Percentiles rank a stretch among this genome's conserved stretches.
phyloP scores from a whole-genome alignment of 2,888 invertebrate species.

The Tortricodes alternella region DNA sequence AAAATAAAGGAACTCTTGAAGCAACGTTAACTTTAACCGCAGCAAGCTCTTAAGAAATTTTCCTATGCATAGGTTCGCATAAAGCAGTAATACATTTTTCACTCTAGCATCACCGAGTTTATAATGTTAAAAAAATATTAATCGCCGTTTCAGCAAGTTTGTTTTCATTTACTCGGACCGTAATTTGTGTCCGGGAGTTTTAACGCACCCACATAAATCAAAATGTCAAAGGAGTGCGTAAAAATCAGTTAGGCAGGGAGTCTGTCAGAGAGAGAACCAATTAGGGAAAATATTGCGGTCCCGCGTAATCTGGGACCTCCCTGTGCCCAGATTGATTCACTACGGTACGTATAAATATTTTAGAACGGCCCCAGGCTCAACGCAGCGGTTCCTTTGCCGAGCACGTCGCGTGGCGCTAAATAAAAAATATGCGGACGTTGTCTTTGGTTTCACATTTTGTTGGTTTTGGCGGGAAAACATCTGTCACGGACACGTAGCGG shows the following conservation, averaged over 20 bases:
- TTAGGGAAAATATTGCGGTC: conserved; percentile 59
- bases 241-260: conserved; percentile 38
- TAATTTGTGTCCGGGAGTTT: conserved; percentile 22
- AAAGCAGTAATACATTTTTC: conserved; percentile 17
- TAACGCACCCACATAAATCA: conserved; percentile 36
- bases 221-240: conserved; percentile 35
- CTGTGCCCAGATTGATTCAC: conserved; percentile 59
- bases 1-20: conserved; percentile 30
- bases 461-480: conserved; percentile 33
- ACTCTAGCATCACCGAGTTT: neutral
- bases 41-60: conserved; percentile 14
- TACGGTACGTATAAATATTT: conserved; percentile 61
- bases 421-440: conserved; percentile 38
- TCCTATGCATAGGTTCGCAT: conserved; percentile 10
- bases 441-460: conserved; percentile 35
- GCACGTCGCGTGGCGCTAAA: conserved; percentile 46
- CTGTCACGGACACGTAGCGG: conserved; percentile 33
- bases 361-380: conserved; percentile 46
- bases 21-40: conserved; percentile 26
- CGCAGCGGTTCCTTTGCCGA: conserved; percentile 45
- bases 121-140: conserved; percentile 15
- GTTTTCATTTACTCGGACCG: conserved; percentile 17
- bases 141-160: conserved; percentile 10
- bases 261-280: conserved; percentile 45
- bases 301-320: conserved; percentile 50